A percentile compares a stretch with the other conserved stretches of the same genome.
phyloP scores from a whole-genome alignment of 1,140 invertebrate genomes.

The Musca vetustissima region DNA sequence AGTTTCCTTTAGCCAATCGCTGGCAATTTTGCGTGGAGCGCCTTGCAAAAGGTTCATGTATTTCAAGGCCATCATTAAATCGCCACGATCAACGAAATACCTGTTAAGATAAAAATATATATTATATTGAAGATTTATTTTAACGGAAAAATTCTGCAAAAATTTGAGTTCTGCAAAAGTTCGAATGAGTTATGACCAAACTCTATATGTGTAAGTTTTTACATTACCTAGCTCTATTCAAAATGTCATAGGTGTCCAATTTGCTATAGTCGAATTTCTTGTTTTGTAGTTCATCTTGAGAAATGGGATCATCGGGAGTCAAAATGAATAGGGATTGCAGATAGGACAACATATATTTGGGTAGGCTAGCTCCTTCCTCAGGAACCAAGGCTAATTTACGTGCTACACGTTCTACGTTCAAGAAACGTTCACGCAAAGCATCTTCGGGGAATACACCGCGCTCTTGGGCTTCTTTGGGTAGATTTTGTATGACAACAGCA shows the following conservation, averaged over 20 bases:
- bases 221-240: slow-evolving; percentile 78
- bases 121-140: too few species aligned
- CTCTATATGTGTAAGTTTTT: slow-evolving; percentile 10
- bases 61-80: slow-evolving; percentile 79
- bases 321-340: slow-evolving; percentile 74
- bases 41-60: slow-evolving; percentile 90
- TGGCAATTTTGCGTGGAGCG: slow-evolving; percentile 77
- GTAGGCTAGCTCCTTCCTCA: slow-evolving; percentile 75
- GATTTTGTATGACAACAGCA: slow-evolving; percentile 69
- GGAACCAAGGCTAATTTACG: slow-evolving; percentile 80
- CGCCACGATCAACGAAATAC: slow-evolving; percentile 82
- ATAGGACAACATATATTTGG: slow-evolving; percentile 85
- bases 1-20: slow-evolving; percentile 85
- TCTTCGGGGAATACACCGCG: slow-evolving; percentile 86
- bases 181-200: too few species aligned
- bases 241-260: slow-evolving; percentile 83
- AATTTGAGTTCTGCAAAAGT: too few species aligned
- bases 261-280: slow-evolving; percentile 68
- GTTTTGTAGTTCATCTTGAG: slow-evolving; percentile 70
- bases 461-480: slow-evolving; percentile 74
- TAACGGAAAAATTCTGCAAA: too few species aligned
- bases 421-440: slow-evolving; percentile 79
- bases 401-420: slow-evolving; percentile 73
- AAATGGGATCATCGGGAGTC: slow-evolving; percentile 67
- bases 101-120: slow-evolving; percentile 56